Conservation (phyloP, 1,140 invertebrate genomes). For the Aphis gossypii region DNA sequence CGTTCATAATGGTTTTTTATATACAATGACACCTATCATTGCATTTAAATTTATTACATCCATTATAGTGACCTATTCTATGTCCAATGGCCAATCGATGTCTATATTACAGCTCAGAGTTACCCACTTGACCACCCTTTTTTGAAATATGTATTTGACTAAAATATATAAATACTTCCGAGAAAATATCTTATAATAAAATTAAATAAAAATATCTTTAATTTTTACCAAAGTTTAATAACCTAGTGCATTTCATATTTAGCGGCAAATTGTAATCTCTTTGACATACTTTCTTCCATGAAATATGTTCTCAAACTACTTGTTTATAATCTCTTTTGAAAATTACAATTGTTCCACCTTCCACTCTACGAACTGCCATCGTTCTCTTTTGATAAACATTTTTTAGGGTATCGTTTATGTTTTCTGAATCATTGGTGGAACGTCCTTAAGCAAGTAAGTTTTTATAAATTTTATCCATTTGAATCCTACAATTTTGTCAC, state of each 20-base stretch:
- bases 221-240: neutral
- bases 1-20: too few relatives aligned
- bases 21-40: too few relatives aligned
- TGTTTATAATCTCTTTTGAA: neutral
- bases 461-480: slow-evolving; percentile 39
- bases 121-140: too few relatives aligned
- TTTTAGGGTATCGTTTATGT: neutral
- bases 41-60: too few relatives aligned
- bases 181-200: neutral
- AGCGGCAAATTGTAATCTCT: neutral
- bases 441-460: neutral
- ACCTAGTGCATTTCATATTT: neutral
- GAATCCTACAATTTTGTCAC: neutral
- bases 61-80: too few relatives aligned
- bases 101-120: too few relatives aligned
- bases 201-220: neutral
- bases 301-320: neutral
- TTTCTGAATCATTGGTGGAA: neutral
- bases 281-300: slow-evolving; percentile 19
- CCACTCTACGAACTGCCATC: neutral
- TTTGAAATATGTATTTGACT: too few relatives aligned
- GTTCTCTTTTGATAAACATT: slow-evolving; percentile 41
- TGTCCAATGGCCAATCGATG: too few relatives aligned
- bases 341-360: neutral
- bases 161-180: too few relatives aligned